These are phyloP conservation scores for Cassiopea andromeda DNA, from an alignment of 30 jellyfish, hydroid and myxozoan species.

Conservation along the genomic window DNA sequence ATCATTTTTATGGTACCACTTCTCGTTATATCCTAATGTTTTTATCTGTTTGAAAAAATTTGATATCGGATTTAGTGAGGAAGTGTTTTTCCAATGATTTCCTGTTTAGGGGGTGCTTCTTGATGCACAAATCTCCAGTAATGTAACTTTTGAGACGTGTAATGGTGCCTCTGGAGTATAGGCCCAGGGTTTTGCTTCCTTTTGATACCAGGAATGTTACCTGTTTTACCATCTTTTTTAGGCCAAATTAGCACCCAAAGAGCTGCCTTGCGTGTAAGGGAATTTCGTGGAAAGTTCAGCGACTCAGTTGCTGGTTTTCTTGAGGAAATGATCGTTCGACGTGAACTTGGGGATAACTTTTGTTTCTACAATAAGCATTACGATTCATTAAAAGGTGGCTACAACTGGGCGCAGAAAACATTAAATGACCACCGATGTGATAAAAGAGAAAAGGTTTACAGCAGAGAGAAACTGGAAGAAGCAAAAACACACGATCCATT, in stretches of 20 bases:
- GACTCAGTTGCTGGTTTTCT: conserved; percentile 75
- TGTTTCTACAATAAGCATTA: conserved; percentile 71
- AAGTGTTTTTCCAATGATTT: too few species aligned
- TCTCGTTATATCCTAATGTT: too few species aligned
- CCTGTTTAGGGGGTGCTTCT: too few species aligned
- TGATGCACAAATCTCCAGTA: too few species aligned
- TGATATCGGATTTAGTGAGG: too few species aligned
- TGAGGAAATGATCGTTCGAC: conserved; percentile 79
- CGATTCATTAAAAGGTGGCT: conserved; percentile 79
- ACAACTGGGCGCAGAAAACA: conserved; percentile 84
- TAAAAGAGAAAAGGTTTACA: conserved; percentile 68
- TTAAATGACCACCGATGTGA: conserved; percentile 74
- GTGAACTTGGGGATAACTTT: conserved; percentile 85
- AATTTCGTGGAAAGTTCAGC: conserved; percentile 46
- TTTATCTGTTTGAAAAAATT: too few species aligned
- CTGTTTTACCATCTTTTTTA: neutral
- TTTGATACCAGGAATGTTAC: too few species aligned
- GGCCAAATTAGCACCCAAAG: conserved; percentile 87
- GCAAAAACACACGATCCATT: conserved; percentile 81
- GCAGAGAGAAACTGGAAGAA: conserved; percentile 60
- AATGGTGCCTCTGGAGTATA: too few species aligned
- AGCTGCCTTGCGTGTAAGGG: conserved; percentile 71
- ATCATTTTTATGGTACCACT: too few species aligned
- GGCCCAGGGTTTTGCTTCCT: too few species aligned
- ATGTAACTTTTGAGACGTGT: too few species aligned